phyloP scores from a whole-genome alignment of 2,113 vertebrate genomes.

The Rhinopithecus roxellana region DNA sequence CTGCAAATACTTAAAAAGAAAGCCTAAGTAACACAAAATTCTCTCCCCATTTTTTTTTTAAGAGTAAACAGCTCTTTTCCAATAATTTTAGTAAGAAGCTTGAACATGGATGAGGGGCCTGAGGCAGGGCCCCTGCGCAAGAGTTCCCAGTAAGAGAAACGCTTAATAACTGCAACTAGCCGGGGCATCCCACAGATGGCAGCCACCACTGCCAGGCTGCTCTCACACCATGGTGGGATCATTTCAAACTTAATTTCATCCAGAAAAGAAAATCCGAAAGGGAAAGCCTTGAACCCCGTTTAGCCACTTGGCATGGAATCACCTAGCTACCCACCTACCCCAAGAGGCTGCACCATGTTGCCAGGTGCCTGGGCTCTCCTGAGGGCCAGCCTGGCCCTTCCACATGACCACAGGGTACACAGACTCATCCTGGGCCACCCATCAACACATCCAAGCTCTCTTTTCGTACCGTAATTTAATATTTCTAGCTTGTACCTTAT shows the following conservation, averaged over 20 bases:
- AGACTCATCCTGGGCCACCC: too few relatives aligned
- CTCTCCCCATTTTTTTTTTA: not conserved
- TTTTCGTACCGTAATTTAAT: not conserved
- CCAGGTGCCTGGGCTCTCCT: not conserved
- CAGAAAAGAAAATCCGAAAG: not conserved
- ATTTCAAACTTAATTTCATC: not conserved
- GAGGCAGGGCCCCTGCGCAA: accelerated
- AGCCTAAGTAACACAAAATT: not conserved
- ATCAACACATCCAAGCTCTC: accelerated
- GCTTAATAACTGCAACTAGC: too few relatives aligned
- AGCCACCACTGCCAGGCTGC: not conserved
- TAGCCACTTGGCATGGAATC: not conserved
- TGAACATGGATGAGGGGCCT: not conserved
- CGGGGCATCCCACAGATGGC: not conserved
- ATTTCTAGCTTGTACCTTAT: not conserved
- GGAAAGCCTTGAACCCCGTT: too few relatives aligned
- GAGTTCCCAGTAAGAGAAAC: not conserved
- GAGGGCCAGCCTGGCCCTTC: not conserved
- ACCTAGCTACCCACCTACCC: not conserved
- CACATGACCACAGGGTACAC: not conserved
- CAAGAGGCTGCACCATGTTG: accelerated
- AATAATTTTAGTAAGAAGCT: not conserved
- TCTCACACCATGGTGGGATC: not conserved
- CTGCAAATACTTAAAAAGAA: not conserved
- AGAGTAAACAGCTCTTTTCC: not conserved